Evolutionary conservation across 2,888 invertebrate species (phyloP).

Genomic region (Andrena haemorrhoa): DNA sequence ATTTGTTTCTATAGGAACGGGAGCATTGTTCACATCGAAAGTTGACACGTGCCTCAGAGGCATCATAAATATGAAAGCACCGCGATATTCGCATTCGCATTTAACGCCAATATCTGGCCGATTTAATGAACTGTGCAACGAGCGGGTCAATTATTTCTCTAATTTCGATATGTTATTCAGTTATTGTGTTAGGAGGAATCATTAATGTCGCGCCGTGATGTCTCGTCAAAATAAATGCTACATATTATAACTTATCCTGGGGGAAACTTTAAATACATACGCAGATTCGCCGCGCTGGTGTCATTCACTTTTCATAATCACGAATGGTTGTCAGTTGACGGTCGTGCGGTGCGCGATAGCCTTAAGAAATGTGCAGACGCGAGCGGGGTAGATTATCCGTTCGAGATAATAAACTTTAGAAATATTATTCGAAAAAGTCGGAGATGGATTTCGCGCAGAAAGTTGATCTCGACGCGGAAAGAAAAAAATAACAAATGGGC

Average conservation of each 20-base stretch:
- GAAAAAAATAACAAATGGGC: neutral
- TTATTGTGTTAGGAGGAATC: conserved; percentile 1
- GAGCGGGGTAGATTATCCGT: neutral
- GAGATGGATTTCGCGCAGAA: neutral
- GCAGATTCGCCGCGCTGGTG: too few relatives aligned
- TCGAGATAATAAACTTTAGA: neutral
- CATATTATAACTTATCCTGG: neutral
- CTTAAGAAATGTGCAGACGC: neutral
- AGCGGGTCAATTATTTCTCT: conserved; percentile 29
- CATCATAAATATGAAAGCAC: conserved; percentile 34
- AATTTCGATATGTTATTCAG: conserved; percentile 29
- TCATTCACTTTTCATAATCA: neutral
- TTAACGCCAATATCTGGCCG: conserved; percentile 37
- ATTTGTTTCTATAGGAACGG: conserved; percentile 3
- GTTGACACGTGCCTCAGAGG: conserved; percentile 32
- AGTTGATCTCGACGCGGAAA: neutral
- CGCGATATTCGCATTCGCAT: conserved; percentile 4
- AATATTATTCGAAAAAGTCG: neutral
- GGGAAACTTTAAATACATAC: neutral
- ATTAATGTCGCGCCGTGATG: neutral
- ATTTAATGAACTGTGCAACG: conserved; percentile 35
- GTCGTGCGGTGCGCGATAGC: neutral
- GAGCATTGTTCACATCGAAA: conserved; percentile 35
- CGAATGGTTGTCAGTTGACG: neutral
- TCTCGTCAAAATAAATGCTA: neutral